A percentile compares a stretch with the other conserved stretches of the same genome.
These are phyloP conservation scores for Drosophila arizonae DNA, from an alignment of 1,140 invertebrate genomes.

Conservation along the genomic window DNA sequence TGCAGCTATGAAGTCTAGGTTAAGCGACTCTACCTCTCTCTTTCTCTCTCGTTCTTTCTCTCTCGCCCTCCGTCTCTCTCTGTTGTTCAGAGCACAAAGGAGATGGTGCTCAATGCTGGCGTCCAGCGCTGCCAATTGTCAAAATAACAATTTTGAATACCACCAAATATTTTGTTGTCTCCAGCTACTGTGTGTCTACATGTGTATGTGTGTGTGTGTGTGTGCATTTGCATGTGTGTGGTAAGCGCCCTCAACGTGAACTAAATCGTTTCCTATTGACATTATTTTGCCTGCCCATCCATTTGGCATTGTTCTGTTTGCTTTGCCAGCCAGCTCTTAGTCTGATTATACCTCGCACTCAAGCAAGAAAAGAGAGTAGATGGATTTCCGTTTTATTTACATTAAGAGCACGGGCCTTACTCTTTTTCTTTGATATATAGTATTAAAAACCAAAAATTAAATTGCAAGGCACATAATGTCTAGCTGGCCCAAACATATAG, in stretches of 20 bases:
- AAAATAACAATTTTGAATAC: conserved; percentile 69
- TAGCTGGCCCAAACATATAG: no score
- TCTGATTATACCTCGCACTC: not conserved
- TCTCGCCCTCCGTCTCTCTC: not conserved
- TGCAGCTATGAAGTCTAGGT: conserved; percentile 22
- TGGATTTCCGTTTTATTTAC: no score
- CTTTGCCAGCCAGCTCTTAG: conserved; percentile 3
- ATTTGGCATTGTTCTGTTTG: not conserved
- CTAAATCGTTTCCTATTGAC: conserved; percentile 62
- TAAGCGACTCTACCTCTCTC: conserved; percentile 29
- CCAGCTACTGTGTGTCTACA: conserved; percentile 14
- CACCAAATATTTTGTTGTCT: conserved; percentile 65
- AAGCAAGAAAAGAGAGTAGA: not conserved
- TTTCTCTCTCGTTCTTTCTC: conserved; percentile 15
- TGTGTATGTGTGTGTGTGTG: conserved; percentile 6
- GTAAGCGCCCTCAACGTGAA: conserved; percentile 27
- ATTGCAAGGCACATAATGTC: no score
- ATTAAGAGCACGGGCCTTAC: no score
- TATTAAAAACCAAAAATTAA: no score
- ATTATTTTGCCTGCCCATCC: conserved; percentile 53
- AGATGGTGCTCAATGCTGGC: conserved; percentile 13
- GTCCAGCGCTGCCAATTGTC: conserved; percentile 55
- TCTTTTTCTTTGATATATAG: no score
- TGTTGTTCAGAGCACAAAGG: conserved; percentile 14
- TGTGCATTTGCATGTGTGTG: not conserved